Evolutionary conservation across 2,888 invertebrate species (phyloP).

Genomic region (Drosophila anomelani): DNA sequence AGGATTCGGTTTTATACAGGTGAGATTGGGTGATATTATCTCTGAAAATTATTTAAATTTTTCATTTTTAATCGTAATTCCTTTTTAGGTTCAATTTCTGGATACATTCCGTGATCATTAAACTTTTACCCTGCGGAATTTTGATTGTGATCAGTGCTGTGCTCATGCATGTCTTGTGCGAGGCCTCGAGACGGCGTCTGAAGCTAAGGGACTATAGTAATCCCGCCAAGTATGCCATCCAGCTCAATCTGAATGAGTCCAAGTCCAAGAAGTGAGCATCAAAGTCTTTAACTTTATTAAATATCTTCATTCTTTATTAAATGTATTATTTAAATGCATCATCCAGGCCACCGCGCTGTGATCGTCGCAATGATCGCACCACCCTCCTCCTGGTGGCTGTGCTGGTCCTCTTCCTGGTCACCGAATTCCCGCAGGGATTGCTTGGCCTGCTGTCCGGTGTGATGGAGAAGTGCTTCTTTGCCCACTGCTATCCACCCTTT

Average conservation of each 20-base stretch:
- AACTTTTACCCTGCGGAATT: constrained; percentile 90
- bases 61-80: too few relatives aligned
- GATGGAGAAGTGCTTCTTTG: constrained; percentile 90
- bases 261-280: constrained; percentile 62
- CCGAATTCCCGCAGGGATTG: constrained; percentile 94
- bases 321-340: not conserved
- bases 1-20: constrained; percentile 83
- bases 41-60: not conserved
- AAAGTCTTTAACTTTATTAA: not conserved
- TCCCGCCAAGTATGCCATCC: constrained; percentile 85
- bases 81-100: constrained; percentile 88
- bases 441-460: constrained; percentile 90
- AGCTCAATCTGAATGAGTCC: constrained; percentile 68
- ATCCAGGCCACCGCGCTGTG: constrained; percentile 86
- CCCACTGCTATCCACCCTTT: constrained; percentile 91
- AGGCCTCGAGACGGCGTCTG: constrained; percentile 90
- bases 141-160: constrained; percentile 89
- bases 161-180: constrained; percentile 89
- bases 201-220: constrained; percentile 88
- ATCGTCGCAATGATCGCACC: constrained; percentile 93
- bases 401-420: constrained; percentile 92
- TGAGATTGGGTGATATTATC: constrained; percentile 45
- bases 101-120: constrained; percentile 91
- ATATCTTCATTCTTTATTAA: not conserved
- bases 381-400: constrained; percentile 96